Conservation (phyloP, 2,888 invertebrate genomes). For the Malthinus flaveolus region DNA sequence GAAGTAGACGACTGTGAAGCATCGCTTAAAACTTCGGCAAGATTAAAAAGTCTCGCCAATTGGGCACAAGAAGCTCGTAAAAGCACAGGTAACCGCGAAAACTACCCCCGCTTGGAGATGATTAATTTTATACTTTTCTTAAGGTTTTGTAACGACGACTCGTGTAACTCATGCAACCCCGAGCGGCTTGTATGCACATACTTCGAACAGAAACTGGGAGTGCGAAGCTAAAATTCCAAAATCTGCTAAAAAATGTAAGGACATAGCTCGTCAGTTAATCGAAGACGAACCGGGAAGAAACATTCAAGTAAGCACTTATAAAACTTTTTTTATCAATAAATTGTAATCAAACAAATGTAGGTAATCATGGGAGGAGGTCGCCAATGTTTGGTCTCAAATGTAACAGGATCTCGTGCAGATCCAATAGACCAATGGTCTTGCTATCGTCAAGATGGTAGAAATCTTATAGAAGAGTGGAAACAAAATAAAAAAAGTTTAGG, state of each 20-base stretch:
- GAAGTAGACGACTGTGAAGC: conserved; percentile 65
- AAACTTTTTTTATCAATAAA: neutral
- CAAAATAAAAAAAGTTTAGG: conserved; percentile 54
- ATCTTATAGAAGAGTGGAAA: conserved; percentile 75
- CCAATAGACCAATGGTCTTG: conserved; percentile 58
- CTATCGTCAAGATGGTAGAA: conserved; percentile 70
- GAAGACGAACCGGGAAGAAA: conserved; percentile 77
- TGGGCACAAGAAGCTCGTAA: conserved; percentile 78
- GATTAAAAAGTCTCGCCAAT: conserved; percentile 66
- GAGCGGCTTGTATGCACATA: conserved; percentile 77
- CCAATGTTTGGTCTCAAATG: conserved; percentile 67
- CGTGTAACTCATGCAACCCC: conserved; percentile 90
- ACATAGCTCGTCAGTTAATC: conserved; percentile 81
- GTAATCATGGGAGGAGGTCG: conserved; percentile 88
- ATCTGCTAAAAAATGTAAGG: conserved; percentile 66
- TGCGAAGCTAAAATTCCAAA: conserved; percentile 71
- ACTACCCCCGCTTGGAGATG: neutral
- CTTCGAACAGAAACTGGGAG: conserved; percentile 78
- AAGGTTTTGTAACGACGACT: conserved; percentile 84
- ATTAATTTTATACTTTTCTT: neutral
- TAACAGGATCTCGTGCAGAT: conserved; percentile 57
- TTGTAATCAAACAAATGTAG: conserved; percentile 48
- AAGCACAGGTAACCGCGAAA: conserved; percentile 66
- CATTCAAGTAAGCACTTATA: conserved; percentile 62
- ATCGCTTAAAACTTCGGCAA: conserved; percentile 60